These are phyloP conservation scores for Macrophya annulata DNA, from an alignment of 2,888 invertebrate species.

Conservation along the genomic window DNA sequence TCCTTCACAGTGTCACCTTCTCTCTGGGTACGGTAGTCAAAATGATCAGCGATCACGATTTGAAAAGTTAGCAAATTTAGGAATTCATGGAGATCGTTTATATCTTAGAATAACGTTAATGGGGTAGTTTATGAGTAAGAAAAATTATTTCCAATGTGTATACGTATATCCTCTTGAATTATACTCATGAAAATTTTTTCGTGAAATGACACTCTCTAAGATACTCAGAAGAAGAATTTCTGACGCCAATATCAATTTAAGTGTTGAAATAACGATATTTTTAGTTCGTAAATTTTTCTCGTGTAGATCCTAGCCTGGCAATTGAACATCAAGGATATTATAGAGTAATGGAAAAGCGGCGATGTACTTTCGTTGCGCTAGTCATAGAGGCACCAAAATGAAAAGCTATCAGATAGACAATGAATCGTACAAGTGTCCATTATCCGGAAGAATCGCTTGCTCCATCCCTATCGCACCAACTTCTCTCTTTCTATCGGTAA, in stretches of 20 bases:
- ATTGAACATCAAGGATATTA: conserved; percentile 64
- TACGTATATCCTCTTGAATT: too few species aligned
- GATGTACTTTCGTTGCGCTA: neutral
- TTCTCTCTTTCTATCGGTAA: conserved; percentile 51
- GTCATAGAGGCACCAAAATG: neutral
- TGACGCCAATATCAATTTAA: too few species aligned
- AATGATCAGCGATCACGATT: neutral
- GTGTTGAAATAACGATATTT: conserved; percentile 65
- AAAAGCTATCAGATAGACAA: conserved; percentile 24
- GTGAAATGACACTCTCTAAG: too few species aligned
- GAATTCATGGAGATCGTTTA: neutral
- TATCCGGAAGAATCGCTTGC: conserved; percentile 57
- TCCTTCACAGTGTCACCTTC: neutral
- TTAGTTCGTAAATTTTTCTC: conserved; percentile 71
- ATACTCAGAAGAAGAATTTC: too few species aligned
- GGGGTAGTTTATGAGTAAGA: too few species aligned
- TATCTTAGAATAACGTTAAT: neutral
- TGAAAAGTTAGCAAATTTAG: neutral
- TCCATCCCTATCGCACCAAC: conserved; percentile 36
- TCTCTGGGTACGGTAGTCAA: neutral
- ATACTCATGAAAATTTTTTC: conserved; percentile 44
- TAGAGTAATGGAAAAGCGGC: neutral
- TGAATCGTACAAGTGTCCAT: conserved; percentile 59
- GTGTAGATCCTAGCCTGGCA: conserved; percentile 72
- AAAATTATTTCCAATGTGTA: too few species aligned